Evolutionary conservation across 2,113 vertebrate species (phyloP).

Genomic region (Sphyrna mokarran): DNA sequence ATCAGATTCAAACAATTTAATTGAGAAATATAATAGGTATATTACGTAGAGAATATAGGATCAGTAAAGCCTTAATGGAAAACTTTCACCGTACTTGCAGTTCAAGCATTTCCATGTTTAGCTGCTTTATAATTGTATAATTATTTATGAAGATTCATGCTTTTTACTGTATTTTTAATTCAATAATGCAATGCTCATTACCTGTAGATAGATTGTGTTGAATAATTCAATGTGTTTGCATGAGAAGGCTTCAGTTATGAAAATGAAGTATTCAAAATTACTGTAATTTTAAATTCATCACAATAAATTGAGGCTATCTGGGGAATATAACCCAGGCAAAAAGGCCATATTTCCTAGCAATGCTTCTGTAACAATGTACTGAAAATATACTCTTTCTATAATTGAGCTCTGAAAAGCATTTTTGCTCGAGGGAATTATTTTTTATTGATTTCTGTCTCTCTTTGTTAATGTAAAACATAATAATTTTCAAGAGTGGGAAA

Average conservation of each 20-base stretch:
- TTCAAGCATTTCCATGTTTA: background rate
- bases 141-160: constrained; percentile 24
- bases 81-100: background rate
- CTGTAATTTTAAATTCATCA: background rate
- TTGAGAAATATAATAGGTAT: background rate
- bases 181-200: background rate
- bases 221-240: background rate
- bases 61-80: background rate
- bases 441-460: background rate
- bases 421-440: constrained; percentile 18
- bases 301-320: background rate
- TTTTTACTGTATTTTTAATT: background rate
- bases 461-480: background rate
- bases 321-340: background rate
- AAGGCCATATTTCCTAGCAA: background rate
- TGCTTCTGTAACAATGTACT: background rate
- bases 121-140: background rate
- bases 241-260: background rate
- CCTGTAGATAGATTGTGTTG: background rate
- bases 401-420: background rate
- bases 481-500: background rate
- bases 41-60: background rate
- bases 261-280: background rate
- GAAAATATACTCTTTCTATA: background rate
- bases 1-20: background rate